Base-by-base conservation (phyloP, 2,888 invertebrate species). In the Drosophila lacicola region DNA sequence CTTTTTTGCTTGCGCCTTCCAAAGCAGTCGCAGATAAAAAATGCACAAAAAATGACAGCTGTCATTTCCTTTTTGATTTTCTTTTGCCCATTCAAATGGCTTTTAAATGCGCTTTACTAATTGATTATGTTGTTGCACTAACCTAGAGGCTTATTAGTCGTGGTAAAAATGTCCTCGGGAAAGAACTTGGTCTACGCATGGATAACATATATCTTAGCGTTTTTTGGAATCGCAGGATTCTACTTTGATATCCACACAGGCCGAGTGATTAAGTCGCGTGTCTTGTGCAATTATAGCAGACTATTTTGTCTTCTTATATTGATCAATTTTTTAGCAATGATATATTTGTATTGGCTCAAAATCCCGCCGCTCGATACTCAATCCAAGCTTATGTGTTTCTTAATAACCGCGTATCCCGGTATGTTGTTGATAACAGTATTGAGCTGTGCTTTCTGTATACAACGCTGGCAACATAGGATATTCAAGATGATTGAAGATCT, bases 391-490 rank as follows among this genome's bases (percentile, higher is more conserved):
- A 36, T 19, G 4, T 9, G 8, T 3, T 0, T 53, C 0, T 44
- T 33, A n/a, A 1, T 29, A 2, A 1, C 0, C 0, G n/a, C n/a
- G 0, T 44, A 25, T n/a, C 65, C 68, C 4, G 4, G 0, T 9
- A 1, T 6, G 0, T 6, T 0, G 0, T 45, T 4, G 1, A 0
- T 41, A 9, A 4, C 56, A 1, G 0, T 41, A 0, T 2, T 37
- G 1, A 67, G 42, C 42, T 60, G 51, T 25, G 14, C 65, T 0
- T 46, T 34, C n/a, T 69, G 50, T 25, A 6, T 11, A 1, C 47
- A 56, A 4, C 39, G 49, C 0, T 60, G 50, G 39, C 68, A 80
- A 19, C 19, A 49, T 1, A 47, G 19, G 2, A 65, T 81, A 14
- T 46, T 47, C 10, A 6, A 17, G 1, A 29, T 61, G 3, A 4